Evolutionary conservation across 1,140 invertebrate genomes (phyloP).

Genomic region (Trachymyrmex septentrionalis): DNA sequence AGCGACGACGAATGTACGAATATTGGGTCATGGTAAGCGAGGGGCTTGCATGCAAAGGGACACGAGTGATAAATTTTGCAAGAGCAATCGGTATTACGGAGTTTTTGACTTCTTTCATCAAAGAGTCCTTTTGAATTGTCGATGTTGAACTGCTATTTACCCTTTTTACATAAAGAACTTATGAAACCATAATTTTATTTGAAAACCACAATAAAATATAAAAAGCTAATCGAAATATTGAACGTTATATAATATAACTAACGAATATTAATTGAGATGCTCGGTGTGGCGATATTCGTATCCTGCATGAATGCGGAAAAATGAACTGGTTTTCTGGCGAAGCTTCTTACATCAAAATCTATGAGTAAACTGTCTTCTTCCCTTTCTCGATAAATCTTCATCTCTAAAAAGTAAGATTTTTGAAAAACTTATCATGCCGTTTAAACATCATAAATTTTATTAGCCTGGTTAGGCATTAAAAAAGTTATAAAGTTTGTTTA

Average conservation of each 20-base stretch:
- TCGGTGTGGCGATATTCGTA: not conserved
- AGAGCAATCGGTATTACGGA: not conserved
- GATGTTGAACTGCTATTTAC: not conserved
- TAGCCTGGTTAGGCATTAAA: not conserved
- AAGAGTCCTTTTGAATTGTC: not conserved
- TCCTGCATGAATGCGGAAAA: not conserved
- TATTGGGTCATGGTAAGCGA: constrained; percentile 53
- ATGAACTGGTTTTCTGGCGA: not conserved
- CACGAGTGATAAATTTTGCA: constrained; percentile 15
- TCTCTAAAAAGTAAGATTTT: not conserved
- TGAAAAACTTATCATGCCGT: not conserved
- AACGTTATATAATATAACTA: not conserved
- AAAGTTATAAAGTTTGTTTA: not conserved
- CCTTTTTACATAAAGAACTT: not conserved
- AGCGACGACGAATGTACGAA: constrained; percentile 46
- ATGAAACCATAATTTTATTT: not conserved
- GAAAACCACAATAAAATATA: not conserved
- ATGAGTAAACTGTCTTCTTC: not conserved
- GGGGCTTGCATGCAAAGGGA: constrained; percentile 33
- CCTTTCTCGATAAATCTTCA: not conserved
- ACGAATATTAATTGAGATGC: constrained; percentile 15
- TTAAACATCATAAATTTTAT: constrained; percentile 17
- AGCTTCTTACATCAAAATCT: constrained; percentile 44
- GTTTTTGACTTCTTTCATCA: not conserved
- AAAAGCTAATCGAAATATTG: not conserved